Base-by-base conservation (phyloP, 1,140 invertebrate species). In the Augochlora pura region DNA sequence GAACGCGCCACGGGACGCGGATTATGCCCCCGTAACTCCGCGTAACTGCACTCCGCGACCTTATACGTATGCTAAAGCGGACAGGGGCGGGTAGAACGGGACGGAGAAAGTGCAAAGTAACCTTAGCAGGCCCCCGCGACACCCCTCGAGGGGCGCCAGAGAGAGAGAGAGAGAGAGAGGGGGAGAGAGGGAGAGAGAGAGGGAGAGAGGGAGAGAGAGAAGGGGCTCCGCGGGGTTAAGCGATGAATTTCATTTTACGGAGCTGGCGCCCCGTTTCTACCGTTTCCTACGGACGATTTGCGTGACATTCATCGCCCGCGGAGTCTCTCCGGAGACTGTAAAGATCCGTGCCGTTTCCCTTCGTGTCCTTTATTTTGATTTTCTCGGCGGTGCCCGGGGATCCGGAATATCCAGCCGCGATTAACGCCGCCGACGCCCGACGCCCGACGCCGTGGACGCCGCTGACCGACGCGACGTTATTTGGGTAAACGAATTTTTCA, bases 11-110 rank as follows among this genome's bases (percentile, higher is more conserved):
- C 68, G 76, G 74, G 80, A 70, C 78, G 62, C 71, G 82, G 78
- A 83, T 87, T 87, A 87, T 84, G 80, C 84, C 69, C 73, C 81
- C 87, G 83, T 87, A 88, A 88, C 82, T 88, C 73, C 79, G 57
- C 81, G 71, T 83, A 82, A 86, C 79, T 73, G 70, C 63, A 72
- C 80, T 57, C 54, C 27, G 54, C 76, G 72, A 80, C 80, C 76
- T 87, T 76, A 87, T 87, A 84, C 82, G 86, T 86, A 89, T 89
- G 87, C 87, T 84, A 84, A 86, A 79, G 59, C 65, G 46, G 52
- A 57, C 54, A 57, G 6, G 54, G 32, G n/a, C n/a, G 5, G 54
- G 32, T 4, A 32, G 77, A 84, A 83, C 67, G 83, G 65, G 64
- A 75, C 52, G 70, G 46, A 42, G 72, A 72, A 63, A 67, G 72